phyloP scores from a whole-genome alignment of 2,113 vertebrate genomes.

The Rhombomys opimus region DNA sequence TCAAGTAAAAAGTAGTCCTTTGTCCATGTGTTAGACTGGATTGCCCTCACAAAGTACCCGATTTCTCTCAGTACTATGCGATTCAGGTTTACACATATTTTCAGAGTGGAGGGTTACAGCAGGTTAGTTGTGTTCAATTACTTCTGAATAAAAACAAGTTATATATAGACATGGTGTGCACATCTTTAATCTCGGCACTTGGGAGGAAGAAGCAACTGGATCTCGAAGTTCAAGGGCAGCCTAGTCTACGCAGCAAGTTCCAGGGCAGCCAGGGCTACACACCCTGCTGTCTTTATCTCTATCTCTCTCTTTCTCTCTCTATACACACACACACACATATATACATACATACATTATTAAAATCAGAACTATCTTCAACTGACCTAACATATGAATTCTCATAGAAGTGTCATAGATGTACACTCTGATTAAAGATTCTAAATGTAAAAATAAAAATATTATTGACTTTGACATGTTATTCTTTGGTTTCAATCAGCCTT shows the following conservation, averaged over 20 bases:
- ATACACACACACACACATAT: too few relatives aligned
- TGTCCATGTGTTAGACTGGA: background rate
- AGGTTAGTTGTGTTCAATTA: background rate
- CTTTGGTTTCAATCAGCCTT: background rate
- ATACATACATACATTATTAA: background rate
- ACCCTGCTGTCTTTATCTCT: too few relatives aligned
- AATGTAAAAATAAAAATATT: background rate
- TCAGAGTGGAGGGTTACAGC: constrained; percentile 3
- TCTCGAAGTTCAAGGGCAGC: background rate
- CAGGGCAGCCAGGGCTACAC: background rate
- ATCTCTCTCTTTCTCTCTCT: too few relatives aligned
- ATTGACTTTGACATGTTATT: background rate
- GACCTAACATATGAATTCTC: background rate
- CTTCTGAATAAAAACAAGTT: constrained; percentile 39
- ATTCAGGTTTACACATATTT: background rate
- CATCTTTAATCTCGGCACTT: background rate
- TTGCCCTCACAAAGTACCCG: background rate
- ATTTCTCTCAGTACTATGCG: background rate
- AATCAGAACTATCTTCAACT: constrained; percentile 5
- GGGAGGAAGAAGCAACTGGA: background rate
- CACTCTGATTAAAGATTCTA: background rate
- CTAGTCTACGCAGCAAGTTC: background rate
- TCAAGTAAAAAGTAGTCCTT: background rate
- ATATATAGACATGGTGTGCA: background rate
- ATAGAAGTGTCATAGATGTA: background rate